Evolutionary conservation across 2,113 vertebrate species (phyloP).

Genomic region (Sinocyclocheilus anshuiensis): DNA sequence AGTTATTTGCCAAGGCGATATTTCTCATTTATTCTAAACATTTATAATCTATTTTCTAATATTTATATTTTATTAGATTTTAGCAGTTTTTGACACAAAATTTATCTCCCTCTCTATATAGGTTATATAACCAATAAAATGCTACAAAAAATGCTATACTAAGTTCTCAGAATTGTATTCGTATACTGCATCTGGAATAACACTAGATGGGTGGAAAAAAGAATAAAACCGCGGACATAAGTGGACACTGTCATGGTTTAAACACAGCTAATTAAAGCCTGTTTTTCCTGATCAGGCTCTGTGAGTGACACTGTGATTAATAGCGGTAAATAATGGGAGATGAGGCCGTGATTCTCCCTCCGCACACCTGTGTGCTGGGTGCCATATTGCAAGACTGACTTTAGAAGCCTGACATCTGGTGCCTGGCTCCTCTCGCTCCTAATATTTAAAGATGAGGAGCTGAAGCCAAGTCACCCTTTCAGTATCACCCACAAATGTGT

Average conservation of each 20-base stretch:
- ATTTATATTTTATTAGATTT: background rate
- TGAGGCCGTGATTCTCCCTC: slow-evolving; percentile 49
- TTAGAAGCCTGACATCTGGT: slow-evolving; percentile 54
- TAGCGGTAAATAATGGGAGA: slow-evolving; percentile 58
- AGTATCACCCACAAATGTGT: slow-evolving; percentile 30
- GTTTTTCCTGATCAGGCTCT: slow-evolving; percentile 28
- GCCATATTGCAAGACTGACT: slow-evolving; percentile 52
- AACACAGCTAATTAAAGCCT: slow-evolving; percentile 39
- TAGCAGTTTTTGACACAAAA: background rate
- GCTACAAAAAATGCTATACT: background rate
- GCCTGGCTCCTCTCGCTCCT: slow-evolving; percentile 29
- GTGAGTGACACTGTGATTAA: slow-evolving; percentile 58
- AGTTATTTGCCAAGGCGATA: background rate
- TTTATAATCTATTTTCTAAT: background rate
- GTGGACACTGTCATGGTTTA: slow-evolving; percentile 35
- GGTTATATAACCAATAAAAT: background rate
- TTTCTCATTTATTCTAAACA: background rate
- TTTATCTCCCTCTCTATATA: no score
- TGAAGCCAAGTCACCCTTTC: slow-evolving; percentile 38
- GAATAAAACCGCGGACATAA: slow-evolving; percentile 7
- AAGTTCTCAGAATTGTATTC: background rate
- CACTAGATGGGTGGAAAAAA: background rate
- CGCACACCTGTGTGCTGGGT: slow-evolving; percentile 39
- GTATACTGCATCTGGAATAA: background rate
- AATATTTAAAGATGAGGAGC: slow-evolving; percentile 33